These are phyloP conservation scores for Zaprionus obscuricornis DNA, from an alignment of 2,888 invertebrate genomes.

Conservation along the genomic window DNA sequence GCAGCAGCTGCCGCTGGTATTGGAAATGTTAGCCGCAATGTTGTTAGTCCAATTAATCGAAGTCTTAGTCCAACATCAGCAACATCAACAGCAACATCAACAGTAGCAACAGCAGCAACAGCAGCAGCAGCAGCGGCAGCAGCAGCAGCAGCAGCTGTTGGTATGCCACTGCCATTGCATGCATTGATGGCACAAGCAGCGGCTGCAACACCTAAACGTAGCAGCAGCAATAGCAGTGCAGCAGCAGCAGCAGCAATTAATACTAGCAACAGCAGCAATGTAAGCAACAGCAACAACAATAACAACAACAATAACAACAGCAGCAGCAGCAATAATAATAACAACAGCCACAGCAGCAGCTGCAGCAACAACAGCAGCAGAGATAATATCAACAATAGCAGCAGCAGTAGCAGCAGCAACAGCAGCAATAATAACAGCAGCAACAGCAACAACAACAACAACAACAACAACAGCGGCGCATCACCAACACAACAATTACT, in stretches of 20 bases:
- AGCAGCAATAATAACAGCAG: constrained; percentile 32
- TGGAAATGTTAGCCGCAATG: too few species aligned
- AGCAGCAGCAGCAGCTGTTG: constrained; percentile 51
- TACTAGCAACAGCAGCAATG: constrained; percentile 30
- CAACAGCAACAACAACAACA: constrained; percentile 70
- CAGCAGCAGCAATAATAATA: constrained; percentile 68
- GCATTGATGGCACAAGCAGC: constrained; percentile 59
- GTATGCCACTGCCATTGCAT: constrained; percentile 44
- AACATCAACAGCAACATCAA: constrained; percentile 26
- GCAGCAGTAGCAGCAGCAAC: constrained; percentile 48
- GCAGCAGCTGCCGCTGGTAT: constrained; percentile 49
- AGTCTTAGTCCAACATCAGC: constrained; percentile 28
- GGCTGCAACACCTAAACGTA: constrained; percentile 44
- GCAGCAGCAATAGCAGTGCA: constrained; percentile 37
- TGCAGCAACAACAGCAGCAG: constrained; percentile 40
- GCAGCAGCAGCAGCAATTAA: constrained; percentile 28
- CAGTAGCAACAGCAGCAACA: constrained; percentile 21
- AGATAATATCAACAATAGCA: constrained; percentile 38
- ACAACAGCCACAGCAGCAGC: constrained; percentile 85
- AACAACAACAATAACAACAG: constrained; percentile 27
- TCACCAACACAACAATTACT: constrained; percentile 73
- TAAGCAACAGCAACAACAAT: constrained; percentile 50
- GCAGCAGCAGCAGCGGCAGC: constrained; percentile 44
- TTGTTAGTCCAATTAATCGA: constrained; percentile 22
- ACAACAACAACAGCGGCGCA: constrained; percentile 85